Conservation (phyloP, 1,140 invertebrate species). For the Bactericera cockerelli region DNA sequence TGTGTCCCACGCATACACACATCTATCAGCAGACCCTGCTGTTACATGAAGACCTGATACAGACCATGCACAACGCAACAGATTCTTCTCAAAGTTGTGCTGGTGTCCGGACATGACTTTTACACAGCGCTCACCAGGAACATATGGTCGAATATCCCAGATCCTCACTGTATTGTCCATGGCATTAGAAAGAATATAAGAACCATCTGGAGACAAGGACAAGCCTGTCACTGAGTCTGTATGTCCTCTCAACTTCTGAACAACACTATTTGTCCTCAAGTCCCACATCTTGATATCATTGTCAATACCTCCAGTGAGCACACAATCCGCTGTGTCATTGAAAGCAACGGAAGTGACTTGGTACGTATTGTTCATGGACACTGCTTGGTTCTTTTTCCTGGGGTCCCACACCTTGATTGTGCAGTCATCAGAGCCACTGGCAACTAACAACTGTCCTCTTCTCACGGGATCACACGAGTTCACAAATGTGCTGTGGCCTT, state of each 20-base stretch:
- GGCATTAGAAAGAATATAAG: slow-evolving; percentile 84
- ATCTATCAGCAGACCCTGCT: slow-evolving; percentile 87
- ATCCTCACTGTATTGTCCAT: slow-evolving; percentile 89
- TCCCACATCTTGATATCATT: slow-evolving; percentile 98
- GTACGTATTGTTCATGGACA: slow-evolving; percentile 68
- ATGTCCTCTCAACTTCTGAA: slow-evolving; percentile 74
- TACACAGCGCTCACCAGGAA: slow-evolving; percentile 81
- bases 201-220: slow-evolving; percentile 83
- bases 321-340: slow-evolving; percentile 88
- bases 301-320: slow-evolving; percentile 83
- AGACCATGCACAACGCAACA: slow-evolving; percentile 78
- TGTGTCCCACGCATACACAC: slow-evolving; percentile 95
- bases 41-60: slow-evolving; percentile 68
- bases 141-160: slow-evolving; percentile 64
- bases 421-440: slow-evolving; percentile 90
- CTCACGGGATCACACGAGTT: slow-evolving; percentile 67
- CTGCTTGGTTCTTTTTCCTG: slow-evolving; percentile 58
- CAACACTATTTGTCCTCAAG: slow-evolving; percentile 71
- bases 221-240: slow-evolving; percentile 91
- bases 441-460: slow-evolving; percentile 73
- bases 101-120: slow-evolving; percentile 88
- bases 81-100: slow-evolving; percentile 96
- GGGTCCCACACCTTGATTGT: slow-evolving; percentile 83
- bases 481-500: slow-evolving; percentile 79
- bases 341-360: slow-evolving; percentile 83